Evolutionary conservation across 2,888 invertebrate species (phyloP).

Genomic region (Coecobrya sp.): DNA sequence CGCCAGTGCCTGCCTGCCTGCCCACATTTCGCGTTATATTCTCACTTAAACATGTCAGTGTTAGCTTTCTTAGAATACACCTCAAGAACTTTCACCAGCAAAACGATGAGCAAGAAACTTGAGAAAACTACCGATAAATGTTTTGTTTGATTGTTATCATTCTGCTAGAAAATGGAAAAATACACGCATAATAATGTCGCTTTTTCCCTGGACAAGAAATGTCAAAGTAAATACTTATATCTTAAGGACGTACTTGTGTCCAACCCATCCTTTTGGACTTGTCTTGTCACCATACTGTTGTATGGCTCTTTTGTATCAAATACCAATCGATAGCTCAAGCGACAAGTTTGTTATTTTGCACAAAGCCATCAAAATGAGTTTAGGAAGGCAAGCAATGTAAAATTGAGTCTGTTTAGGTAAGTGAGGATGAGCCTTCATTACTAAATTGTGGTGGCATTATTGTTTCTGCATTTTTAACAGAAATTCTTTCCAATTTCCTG

Average conservation of each 20-base stretch:
- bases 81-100: not conserved
- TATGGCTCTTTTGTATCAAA: not conserved
- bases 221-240: not conserved
- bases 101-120: slow-evolving; percentile 20
- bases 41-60: not conserved
- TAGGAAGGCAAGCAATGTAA: not conserved
- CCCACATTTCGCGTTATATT: too few species aligned
- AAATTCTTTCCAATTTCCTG: not conserved
- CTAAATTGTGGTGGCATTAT: not conserved
- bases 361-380: not conserved
- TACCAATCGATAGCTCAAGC: slow-evolving; percentile 45
- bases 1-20: not conserved
- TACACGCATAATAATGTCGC: not conserved
- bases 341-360: slow-evolving; percentile 17
- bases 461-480: not conserved
- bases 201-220: not conserved
- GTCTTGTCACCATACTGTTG: too few species aligned
- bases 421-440: not conserved
- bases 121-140: slow-evolving; percentile 17
- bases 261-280: not conserved
- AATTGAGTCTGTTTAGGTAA: too few species aligned
- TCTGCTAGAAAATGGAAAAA: not conserved
- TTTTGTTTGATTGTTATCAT: slow-evolving; percentile 39
- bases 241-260: not conserved
- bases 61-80: not conserved